phyloP scores from a whole-genome alignment of 2,888 invertebrate genomes.

The Mesochorus sp. region DNA sequence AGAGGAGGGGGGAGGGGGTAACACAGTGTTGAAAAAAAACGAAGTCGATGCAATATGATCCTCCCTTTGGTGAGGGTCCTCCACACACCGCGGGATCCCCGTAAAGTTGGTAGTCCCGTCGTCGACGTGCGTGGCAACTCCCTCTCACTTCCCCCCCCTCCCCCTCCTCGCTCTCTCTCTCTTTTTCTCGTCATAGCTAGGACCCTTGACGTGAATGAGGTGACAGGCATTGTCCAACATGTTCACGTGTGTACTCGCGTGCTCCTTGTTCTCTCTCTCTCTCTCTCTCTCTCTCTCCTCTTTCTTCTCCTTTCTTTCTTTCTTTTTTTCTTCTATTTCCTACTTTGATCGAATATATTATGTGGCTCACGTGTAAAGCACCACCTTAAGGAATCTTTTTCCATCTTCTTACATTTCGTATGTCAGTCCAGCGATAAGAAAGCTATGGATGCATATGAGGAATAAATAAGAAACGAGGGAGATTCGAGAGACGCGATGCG shows the following conservation, averaged over 20 bases:
- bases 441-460: slow-evolving; percentile 8
- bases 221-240: slow-evolving; percentile 74
- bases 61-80: slow-evolving; percentile 57
- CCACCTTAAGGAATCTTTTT: slow-evolving; percentile 69
- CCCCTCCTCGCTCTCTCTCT: slow-evolving; percentile 7
- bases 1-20: not conserved
- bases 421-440: slow-evolving; percentile 28
- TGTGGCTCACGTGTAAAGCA: slow-evolving; percentile 68
- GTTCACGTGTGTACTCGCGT: slow-evolving; percentile 69
- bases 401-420: slow-evolving; percentile 43
- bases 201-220: slow-evolving; percentile 76
- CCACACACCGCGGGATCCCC: slow-evolving; percentile 54
- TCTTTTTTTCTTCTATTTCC: slow-evolving; percentile 36
- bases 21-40: slow-evolving; percentile 67
- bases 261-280: slow-evolving; percentile 55
- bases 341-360: slow-evolving; percentile 72
- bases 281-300: slow-evolving; percentile 29
- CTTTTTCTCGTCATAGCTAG: slow-evolving; percentile 44
- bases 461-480: slow-evolving; percentile 53
- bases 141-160: too few species aligned
- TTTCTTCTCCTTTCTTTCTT: not conserved
- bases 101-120: slow-evolving; percentile 69
- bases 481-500: slow-evolving; percentile 22
- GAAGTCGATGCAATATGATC: slow-evolving; percentile 80
- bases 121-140: slow-evolving; percentile 29